Evolutionary conservation across 2,113 vertebrate species (phyloP), one percentile per base, ranked within the genome.

Genomic region (Chauna torquata): DNA sequence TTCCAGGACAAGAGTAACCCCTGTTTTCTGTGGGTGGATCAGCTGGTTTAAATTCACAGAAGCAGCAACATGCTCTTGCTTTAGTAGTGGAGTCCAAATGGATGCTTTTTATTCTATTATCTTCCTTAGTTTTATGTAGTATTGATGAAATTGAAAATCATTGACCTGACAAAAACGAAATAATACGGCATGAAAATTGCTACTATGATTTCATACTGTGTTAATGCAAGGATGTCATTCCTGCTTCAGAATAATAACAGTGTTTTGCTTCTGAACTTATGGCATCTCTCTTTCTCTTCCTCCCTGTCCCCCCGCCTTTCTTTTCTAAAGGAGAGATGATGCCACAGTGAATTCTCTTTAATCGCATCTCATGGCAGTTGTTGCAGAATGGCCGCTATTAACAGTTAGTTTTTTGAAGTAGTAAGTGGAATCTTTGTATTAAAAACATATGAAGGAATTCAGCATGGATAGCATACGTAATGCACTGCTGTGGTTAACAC

Each of bases 131-230:
- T 95, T 96, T 93, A 94, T 92, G 78, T 77, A 94, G 88, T 96
- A 96, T 96, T 96, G 96, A 97, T 96, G 88, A 97, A 97, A 97
- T 95, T 97, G 97, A 97, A 97, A 97, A 91, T 92, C 96, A 94
- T 94, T 97, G 97, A 97, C 97, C 97, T 96, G 97, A 97, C 94
- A 96, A 96, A 97, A 96, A 77, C 95, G 89, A 96, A 97, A 97
- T 97, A 97, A 97, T 95, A 96, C 2, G 5, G 93, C 94, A 92
- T 96, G 94, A 97, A 97, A 97, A 96, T 96, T 97, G 96, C 93
- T 89, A 66, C 94, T 88, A 70, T 97, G 96, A 97, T 97, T 97
- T 97, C 95, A 95, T 95, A 95, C 95, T 96, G 97, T 91, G 97
- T 96, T 97, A 97, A 97, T 96, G 95, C 88, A 91, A 88, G 95